phyloP scores from a whole-genome alignment of 2,888 invertebrate genomes.

The Aquatica leii region DNA sequence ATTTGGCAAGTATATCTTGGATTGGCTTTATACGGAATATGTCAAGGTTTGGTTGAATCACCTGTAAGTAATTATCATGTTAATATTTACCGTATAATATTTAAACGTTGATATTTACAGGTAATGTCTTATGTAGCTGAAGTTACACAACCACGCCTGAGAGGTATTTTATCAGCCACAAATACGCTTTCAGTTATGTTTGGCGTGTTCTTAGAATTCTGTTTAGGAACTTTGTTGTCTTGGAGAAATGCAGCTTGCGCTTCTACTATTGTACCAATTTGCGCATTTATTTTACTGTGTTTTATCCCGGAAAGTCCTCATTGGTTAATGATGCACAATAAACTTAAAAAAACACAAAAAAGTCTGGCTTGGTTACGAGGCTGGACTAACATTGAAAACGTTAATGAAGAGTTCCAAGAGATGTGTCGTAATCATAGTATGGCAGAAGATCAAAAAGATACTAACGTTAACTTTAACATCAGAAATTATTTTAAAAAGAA shows the following conservation, averaged over 20 bases:
- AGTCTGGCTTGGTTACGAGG: slow-evolving; percentile 81
- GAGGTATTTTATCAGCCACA: slow-evolving; percentile 77
- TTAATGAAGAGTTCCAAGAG: slow-evolving; percentile 68
- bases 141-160: slow-evolving; percentile 80
- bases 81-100: too few species aligned
- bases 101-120: slow-evolving; percentile 55
- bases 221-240: slow-evolving; percentile 73
- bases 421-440: slow-evolving; percentile 50
- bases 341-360: slow-evolving; percentile 71
- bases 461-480: slow-evolving; percentile 6
- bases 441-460: not conserved
- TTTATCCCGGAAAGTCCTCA: slow-evolving; percentile 84
- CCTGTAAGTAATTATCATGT: too few species aligned
- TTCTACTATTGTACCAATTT: slow-evolving; percentile 70
- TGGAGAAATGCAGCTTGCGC: slow-evolving; percentile 78
- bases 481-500: slow-evolving; percentile 65
- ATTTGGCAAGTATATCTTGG: too few species aligned
- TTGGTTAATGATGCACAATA: slow-evolving; percentile 76
- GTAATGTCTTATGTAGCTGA: slow-evolving; percentile 86
- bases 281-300: slow-evolving; percentile 71
- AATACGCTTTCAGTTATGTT: slow-evolving; percentile 78
- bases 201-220: slow-evolving; percentile 78
- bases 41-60: too few species aligned
- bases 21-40: too few species aligned
- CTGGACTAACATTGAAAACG: slow-evolving; percentile 71